Percentiles rank a stretch among this genome's conserved stretches.
These are phyloP conservation scores for Eueides isabella DNA, from an alignment of 1,140 invertebrate genomes.

Conservation along the genomic window DNA sequence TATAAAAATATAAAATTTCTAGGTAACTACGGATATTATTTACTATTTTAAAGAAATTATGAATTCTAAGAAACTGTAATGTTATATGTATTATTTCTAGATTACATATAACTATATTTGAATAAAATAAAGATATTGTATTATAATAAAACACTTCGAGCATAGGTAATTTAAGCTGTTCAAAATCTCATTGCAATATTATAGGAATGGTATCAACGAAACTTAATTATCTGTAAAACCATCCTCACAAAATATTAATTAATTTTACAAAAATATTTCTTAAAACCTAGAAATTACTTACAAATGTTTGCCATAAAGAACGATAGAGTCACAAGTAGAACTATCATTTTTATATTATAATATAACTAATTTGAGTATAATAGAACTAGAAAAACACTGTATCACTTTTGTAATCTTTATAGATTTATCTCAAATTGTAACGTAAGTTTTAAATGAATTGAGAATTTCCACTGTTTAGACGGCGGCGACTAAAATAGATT, in stretches of 20 bases:
- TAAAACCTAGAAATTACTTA: slow-evolving; percentile 29
- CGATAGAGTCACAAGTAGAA: slow-evolving; percentile 24
- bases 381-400: background rate
- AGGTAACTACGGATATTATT: no score
- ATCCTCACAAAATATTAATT: background rate
- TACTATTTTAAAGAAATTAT: no score
- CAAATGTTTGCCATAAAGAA: slow-evolving; percentile 31
- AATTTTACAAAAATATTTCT: background rate
- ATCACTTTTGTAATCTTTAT: background rate
- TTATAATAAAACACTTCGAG: no score
- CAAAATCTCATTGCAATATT: no score
- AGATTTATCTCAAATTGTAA: background rate
- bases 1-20: no score
- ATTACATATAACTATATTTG: no score
- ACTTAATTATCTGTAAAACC: no score
- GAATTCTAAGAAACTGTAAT: no score
- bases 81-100: no score
- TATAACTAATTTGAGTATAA: background rate
- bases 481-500: slow-evolving; percentile 51
- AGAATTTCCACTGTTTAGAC: slow-evolving; percentile 26
- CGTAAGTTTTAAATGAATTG: background rate
- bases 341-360: slow-evolving; percentile 20
- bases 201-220: no score
- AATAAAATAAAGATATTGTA: no score
- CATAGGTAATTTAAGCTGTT: no score